Base-by-base conservation (phyloP, 1,140 invertebrate genomes). In the Calycopis cecrops region DNA sequence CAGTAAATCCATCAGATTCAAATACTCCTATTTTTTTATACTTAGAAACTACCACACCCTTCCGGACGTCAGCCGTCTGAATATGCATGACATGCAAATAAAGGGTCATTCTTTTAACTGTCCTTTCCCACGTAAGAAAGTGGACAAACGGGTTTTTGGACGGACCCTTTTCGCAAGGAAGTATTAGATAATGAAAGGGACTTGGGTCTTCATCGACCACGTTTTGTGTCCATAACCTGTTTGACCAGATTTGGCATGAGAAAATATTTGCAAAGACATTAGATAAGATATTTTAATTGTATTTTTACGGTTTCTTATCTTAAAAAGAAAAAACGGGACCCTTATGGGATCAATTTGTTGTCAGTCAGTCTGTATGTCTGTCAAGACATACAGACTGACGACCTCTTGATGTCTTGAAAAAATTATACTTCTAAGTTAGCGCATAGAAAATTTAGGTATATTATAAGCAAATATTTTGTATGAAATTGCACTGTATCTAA, bases 161-260 rank as follows among this genome's bases (percentile, higher is more conserved):
- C 71, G 69, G 69, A 77, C 72, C 78, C 75, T 70, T 78, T 65
- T 56, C 52, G 37, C 52, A 66, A 67, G 64, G 57, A 57, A 58
- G 37, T 52, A 63, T 67, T 65, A 60, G 56, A 59, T 63, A 53
- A 59, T 56, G 65, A 69, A 68, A 69, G 67, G 72, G 68, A n/a
- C 34, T 73, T 50, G 56, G 63, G 59, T 73, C 70, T 79, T 79
- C 63, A 61, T 69, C 48, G 71, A 73, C 57, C 57, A 62, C 16
- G 63, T 58, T 70, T 66, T 76, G 79, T 85, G 79, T 84, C 85
- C 85, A 76, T 76, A 85, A 87, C 71, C 71, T 37, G 84, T 84
- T 62, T 75, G 74, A 80, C 78, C 67, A 75, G 75, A 77, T 85
- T 72, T 55, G 49, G 40, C 57, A 65, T 77, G 71, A 73, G 73